A percentile compares a stretch with the other conserved stretches of the same genome.
Evolutionary conservation across 1,140 invertebrate genomes (phyloP).

Genomic region (Caenorhabditis tropicalis): DNA sequence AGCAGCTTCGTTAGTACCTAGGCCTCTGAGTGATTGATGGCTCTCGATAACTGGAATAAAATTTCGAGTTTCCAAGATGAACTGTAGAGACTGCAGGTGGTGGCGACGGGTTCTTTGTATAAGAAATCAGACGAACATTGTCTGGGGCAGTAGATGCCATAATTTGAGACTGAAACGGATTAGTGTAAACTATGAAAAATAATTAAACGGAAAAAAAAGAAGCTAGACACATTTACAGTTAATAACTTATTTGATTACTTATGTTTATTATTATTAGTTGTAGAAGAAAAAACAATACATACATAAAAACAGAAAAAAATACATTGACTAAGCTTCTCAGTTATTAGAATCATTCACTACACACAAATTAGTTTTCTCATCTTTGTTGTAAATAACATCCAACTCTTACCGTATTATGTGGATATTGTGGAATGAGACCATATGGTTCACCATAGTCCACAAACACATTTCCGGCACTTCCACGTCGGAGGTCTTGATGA

Average conservation of each 20-base stretch:
- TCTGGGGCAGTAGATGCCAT: not conserved
- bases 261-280: too few species aligned
- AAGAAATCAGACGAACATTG: constrained; percentile 4
- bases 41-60: constrained; percentile 21
- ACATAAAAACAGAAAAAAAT: too few species aligned
- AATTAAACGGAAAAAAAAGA: not conserved
- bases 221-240: too few species aligned
- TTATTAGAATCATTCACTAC: too few species aligned
- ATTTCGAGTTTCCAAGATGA: constrained; percentile 7
- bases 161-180: constrained; percentile 12
- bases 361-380: not conserved
- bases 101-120: not conserved
- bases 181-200: not conserved
- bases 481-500: not conserved
- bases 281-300: too few species aligned
- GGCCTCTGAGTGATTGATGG: not conserved
- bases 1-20: constrained; percentile 13
- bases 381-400: not conserved
- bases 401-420: constrained; percentile 2
- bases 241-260: too few species aligned
- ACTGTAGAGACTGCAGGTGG: not conserved
- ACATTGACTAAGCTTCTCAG: too few species aligned
- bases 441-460: constrained; percentile 13
- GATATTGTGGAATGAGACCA: not conserved
- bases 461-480: constrained; percentile 18